These are phyloP conservation scores for Masnerella sp. DNA, from an alignment of 2,888 invertebrate species.

Conservation along the genomic window DNA sequence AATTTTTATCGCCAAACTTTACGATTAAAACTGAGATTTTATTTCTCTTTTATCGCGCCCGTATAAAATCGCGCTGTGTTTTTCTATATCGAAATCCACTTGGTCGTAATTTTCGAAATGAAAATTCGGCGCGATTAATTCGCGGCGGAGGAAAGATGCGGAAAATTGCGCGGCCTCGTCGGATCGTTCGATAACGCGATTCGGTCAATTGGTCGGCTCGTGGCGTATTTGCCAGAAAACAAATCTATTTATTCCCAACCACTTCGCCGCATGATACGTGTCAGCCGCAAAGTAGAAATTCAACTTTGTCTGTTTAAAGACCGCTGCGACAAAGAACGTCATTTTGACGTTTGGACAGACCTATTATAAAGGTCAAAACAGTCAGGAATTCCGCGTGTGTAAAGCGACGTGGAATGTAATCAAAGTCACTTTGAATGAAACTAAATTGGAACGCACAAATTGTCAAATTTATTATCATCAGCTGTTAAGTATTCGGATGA, in stretches of 20 bases:
- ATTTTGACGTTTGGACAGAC: conserved; percentile 13
- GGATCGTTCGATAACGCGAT: neutral
- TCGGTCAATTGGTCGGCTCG: conserved; percentile 11
- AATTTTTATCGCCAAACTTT: neutral
- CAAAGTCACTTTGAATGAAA: no score
- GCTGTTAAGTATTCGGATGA: neutral
- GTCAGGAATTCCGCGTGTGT: no score
- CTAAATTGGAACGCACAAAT: no score
- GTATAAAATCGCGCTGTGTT: neutral
- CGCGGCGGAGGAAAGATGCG: neutral
- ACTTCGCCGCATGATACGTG: conserved; percentile 10
- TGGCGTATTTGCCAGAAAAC: conserved; percentile 22
- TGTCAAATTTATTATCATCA: no score
- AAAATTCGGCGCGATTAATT: neutral
- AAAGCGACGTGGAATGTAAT: no score
- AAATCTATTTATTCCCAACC: conserved; percentile 32
- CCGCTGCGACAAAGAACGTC: conserved; percentile 19
- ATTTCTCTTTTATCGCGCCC: neutral
- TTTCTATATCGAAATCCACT: conserved; percentile 1
- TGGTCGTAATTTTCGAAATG: neutral
- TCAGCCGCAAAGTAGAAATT: conserved; percentile 15
- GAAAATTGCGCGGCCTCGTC: neutral
- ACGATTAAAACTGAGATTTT: neutral
- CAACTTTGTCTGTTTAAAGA: conserved; percentile 13
- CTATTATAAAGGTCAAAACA: conserved; percentile 6